These are phyloP conservation scores for Tenualosa ilisha DNA, from an alignment of 2,797 vertebrate species.

Conservation along the genomic window DNA sequence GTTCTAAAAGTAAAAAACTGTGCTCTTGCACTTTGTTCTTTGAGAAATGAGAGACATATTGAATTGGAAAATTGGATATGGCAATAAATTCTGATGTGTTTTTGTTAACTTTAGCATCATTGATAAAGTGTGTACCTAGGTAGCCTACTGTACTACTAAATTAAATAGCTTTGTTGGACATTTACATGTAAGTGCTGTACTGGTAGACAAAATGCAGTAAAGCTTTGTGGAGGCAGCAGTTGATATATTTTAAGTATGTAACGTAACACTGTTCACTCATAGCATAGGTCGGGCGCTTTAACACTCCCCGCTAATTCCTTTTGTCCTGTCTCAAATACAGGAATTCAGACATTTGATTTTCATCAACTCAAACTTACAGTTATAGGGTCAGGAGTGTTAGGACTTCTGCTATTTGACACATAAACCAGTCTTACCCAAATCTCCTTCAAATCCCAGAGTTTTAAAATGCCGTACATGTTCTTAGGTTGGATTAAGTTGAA, in stretches of 20 bases:
- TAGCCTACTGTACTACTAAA: background rate
- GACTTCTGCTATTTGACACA: conserved; percentile 38
- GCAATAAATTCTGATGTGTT: background rate
- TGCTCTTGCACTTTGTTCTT: background rate
- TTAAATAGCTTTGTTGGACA: background rate
- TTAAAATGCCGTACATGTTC: conserved; percentile 49
- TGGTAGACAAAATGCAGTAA: background rate
- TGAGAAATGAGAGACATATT: background rate
- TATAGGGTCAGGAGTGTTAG: conserved; percentile 13
- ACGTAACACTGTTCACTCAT: background rate
- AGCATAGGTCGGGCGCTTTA: background rate
- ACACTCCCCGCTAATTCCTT: background rate
- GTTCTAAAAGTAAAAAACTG: background rate
- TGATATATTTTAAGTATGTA: background rate
- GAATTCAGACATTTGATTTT: conserved; percentile 10
- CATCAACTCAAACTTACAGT: conserved; percentile 21
- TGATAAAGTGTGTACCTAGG: too few relatives aligned
- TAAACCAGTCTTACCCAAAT: conserved; percentile 48
- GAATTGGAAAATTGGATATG: background rate
- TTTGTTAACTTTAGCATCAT: background rate
- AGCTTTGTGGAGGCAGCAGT: background rate
- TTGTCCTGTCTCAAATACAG: background rate
- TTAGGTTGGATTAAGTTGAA: conserved; percentile 49
- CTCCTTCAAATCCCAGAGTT: conserved; percentile 47
- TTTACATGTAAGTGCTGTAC: background rate